Evolutionary conservation across 2,797 vertebrate species (phyloP).

Genomic region (Rachycentron canadum): DNA sequence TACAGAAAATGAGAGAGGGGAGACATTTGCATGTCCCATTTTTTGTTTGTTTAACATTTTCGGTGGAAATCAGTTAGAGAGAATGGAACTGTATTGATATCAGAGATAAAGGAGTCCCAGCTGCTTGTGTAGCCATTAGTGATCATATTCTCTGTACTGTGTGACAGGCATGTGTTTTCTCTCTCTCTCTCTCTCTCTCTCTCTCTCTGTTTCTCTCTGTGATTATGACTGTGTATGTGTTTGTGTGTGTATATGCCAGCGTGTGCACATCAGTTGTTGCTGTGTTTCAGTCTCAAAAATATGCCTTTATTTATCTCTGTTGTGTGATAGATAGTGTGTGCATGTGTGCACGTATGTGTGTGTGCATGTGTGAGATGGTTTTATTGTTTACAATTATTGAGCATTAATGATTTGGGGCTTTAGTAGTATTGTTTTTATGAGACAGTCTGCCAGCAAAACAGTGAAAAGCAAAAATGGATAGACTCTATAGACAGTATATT

Average conservation of each 20-base stretch:
- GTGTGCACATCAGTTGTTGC: background rate
- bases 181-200: background rate
- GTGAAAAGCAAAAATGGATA: constrained; percentile 36
- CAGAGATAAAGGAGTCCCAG: constrained; percentile 44
- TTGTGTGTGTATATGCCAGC: background rate
- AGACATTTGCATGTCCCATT: constrained; percentile 33
- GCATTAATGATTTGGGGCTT: constrained; percentile 32
- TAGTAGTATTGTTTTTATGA: constrained; percentile 26
- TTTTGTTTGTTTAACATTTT: constrained; percentile 56
- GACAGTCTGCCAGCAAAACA: constrained; percentile 1
- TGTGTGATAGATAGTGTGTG: constrained; percentile 31
- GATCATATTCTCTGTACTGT: constrained; percentile 49
- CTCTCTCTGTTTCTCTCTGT: constrained; percentile 31
- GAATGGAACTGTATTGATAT: constrained; percentile 67
- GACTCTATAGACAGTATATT: constrained; percentile 27
- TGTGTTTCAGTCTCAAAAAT: constrained; percentile 34
- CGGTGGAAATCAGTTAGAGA: constrained; percentile 57
- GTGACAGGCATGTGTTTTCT: constrained; percentile 25
- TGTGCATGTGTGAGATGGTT: background rate
- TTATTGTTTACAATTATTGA: constrained; percentile 43
- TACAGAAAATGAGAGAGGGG: constrained; percentile 58
- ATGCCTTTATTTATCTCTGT: constrained; percentile 26
- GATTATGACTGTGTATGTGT: constrained; percentile 24
- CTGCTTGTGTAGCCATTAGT: constrained; percentile 56
- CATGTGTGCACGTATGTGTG: background rate